Evolutionary conservation across 1,140 invertebrate species (phyloP).

Genomic region (Holotrichia oblita): DNA sequence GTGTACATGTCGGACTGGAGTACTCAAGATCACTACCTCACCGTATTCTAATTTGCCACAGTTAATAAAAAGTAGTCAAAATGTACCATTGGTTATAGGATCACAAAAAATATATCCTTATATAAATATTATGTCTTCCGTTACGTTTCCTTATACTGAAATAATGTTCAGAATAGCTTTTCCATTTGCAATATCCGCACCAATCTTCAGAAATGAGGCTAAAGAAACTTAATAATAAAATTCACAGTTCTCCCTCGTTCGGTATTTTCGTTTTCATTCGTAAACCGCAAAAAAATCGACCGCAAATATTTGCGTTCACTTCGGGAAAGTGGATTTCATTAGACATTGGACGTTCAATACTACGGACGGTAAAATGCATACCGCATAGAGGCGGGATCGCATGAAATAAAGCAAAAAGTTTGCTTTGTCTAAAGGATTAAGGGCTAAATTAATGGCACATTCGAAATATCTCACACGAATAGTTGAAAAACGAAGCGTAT

Average conservation of each 20-base stretch:
- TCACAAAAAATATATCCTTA: too few species aligned
- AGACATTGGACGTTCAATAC: conserved; percentile 2
- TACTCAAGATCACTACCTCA: too few species aligned
- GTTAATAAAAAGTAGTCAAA: too few species aligned
- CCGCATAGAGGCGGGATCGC: conserved; percentile 20
- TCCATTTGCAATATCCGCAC: too few species aligned
- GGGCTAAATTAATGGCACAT: conserved; percentile 25
- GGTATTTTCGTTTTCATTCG: conserved; percentile 13
- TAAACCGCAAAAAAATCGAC: conserved; percentile 3
- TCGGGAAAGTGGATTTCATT: conserved; percentile 15
- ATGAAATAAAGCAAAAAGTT: conserved; percentile 28
- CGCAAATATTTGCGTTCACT: conserved; percentile 30
- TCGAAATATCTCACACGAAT: conserved; percentile 24
- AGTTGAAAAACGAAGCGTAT: neutral
- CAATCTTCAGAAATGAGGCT: too few species aligned
- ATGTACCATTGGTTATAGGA: too few species aligned
- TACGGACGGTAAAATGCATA: conserved; percentile 4
- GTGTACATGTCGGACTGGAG: too few species aligned
- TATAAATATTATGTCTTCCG: too few species aligned
- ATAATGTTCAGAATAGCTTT: too few species aligned
- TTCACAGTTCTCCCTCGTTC: neutral
- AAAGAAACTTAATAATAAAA: neutral
- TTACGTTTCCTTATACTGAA: too few species aligned
- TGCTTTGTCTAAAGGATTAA: conserved; percentile 25
- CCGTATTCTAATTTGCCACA: too few species aligned